A percentile compares a stretch with the other conserved stretches of the same genome.
These are phyloP conservation scores for Isichthys henryi DNA, from an alignment of 2,113 vertebrate species.

Conservation along the genomic window DNA sequence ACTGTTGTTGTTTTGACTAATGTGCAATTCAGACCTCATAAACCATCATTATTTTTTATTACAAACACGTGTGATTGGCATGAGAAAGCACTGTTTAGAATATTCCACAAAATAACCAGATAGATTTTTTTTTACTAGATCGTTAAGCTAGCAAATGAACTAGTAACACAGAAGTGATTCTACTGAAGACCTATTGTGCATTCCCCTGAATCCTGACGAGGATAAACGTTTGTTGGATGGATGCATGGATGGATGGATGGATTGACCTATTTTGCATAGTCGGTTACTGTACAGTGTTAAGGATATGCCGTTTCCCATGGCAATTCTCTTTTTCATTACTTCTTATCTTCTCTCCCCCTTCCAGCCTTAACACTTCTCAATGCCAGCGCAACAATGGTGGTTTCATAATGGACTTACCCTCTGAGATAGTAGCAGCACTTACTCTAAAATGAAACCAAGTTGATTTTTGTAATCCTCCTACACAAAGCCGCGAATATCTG, in stretches of 20 bases:
- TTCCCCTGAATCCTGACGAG: background rate
- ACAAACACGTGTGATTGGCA: background rate
- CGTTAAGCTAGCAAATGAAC: background rate
- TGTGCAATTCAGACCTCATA: background rate
- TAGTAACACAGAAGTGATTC: background rate
- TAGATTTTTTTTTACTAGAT: background rate
- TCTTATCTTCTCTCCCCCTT: background rate
- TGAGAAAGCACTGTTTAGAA: background rate
- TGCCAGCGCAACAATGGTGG: background rate
- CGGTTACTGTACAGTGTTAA: background rate
- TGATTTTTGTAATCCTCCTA: background rate
- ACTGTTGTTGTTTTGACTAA: background rate
- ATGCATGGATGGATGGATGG: background rate
- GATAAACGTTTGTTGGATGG: background rate
- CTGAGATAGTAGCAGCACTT: background rate
- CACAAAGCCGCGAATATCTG: background rate
- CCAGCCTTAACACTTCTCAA: background rate
- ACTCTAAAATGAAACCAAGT: background rate
- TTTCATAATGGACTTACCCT: background rate
- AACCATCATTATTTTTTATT: background rate
- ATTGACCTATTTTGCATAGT: background rate
- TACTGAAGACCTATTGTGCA: background rate
- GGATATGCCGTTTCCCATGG: background rate
- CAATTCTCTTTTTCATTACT: background rate
- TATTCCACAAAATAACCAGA: background rate